Base-by-base conservation (phyloP, 1,140 invertebrate species). In the Ostrea edulis region DNA sequence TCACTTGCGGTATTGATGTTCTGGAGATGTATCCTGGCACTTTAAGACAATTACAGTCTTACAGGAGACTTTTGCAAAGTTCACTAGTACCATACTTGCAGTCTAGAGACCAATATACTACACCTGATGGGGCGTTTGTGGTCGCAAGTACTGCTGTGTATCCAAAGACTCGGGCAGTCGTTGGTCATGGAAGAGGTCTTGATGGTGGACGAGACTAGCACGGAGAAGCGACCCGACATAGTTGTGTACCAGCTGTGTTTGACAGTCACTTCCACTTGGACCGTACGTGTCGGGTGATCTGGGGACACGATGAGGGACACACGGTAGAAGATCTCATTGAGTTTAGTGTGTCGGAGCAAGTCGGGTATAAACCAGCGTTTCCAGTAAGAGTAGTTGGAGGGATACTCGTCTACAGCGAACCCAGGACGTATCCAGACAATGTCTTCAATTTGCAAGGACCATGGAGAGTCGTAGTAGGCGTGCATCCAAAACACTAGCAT, bases 341-440 rank as follows among this genome's bases (percentile, higher is more conserved):
- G n/a, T n/a, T n/a, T n/a, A n/a, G n/a, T n/a, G n/a, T n/a, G n/a
- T n/a, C n/a, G n/a, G n/a, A n/a, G n/a, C n/a, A n/a, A n/a, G n/a
- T n/a, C n/a, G n/a, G n/a, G n/a, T n/a, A n/a, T n/a, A n/a, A n/a
- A n/a, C n/a, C n/a, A n/a, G n/a, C n/a, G n/a, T n/a, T n/a, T n/a
- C n/a, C n/a, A n/a, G n/a, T n/a, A n/a, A 12, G 87, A n/a, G 9
- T 85, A 9, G 29, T 54, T 84, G 87, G 87, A 44, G 87, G 83
- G 12, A 68, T 85, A 29, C 5, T 88, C 11, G 62, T 85, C n/a
- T 84, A 68, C n/a, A 82, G 83, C 20, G 84, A 88, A 44, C 84
- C 87, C 8, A 62, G 58, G 20, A 85, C 87, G 0, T 85, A 85
- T 82, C 87, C 87, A n/a, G 53, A 85, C 8, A 22, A 81, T 17